Evolutionary conservation across 2,797 vertebrate genomes (phyloP), one percentile per base, ranked within the genome.

Genomic region (Coregonus sp.): DNA sequence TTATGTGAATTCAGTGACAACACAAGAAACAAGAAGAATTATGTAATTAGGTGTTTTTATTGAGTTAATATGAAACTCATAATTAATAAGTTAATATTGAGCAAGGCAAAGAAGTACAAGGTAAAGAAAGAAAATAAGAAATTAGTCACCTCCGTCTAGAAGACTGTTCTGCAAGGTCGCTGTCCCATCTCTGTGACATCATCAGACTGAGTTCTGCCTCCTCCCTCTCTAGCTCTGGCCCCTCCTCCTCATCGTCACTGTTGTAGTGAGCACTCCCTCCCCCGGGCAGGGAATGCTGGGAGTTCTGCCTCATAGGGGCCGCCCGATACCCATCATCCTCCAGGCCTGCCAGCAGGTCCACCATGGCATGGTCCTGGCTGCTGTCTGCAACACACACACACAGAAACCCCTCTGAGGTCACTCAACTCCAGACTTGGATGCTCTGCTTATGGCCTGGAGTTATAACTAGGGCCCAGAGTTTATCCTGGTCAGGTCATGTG

Each of bases 171-270:
- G 93, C 89, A 77, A 90, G 78, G 79, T 93, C 92, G 72, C 74
- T 93, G 89, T 99, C 98, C 98, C 98, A 99, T 79, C 94, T 94
- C 78, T 99, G 98, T 72, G 98, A 99, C 98, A 99, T 99, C 35
- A 97, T 74, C 82, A 96, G 77, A 84, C 98, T 99, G 75, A 99
- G 95, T 83, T 99, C 96, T n/a, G 95, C 94, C 86, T 99, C 98
- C 71, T 97, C 95, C 86, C 93, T 95, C 85, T 98, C 96, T 37
- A 95, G 88, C 81, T 96, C 95, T 56, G 96, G 97, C 40, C 90
- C 95, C 25, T 94, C 96, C 92, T 99, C 98, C 92, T 99, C 98
- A 87, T 99, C 98, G 73, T 99, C 98, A 71, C 98, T 99, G 91
- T 99, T 99, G 86, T 95, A 97, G 78, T 89, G 92, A 86, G 94